Percentiles rank a stretch among this genome's conserved stretches.
Evolutionary conservation across 2,888 invertebrate species (phyloP).

Genomic region (Cheilosia impressa): DNA sequence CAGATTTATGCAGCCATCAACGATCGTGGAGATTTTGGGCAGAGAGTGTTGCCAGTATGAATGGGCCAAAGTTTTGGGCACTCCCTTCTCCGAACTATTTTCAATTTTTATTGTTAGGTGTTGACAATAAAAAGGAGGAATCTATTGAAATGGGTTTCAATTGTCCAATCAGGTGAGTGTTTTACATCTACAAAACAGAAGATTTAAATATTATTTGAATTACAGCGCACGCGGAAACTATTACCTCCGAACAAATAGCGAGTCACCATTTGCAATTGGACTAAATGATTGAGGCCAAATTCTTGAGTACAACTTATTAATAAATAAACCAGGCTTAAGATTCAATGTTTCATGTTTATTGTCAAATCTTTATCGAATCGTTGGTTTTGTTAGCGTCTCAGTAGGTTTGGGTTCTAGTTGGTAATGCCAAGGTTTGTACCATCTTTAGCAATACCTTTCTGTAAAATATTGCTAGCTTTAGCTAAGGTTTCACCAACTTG

Average conservation of each 20-base stretch:
- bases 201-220: not conserved
- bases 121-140: conserved; percentile 20
- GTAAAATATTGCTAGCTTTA: too few species aligned
- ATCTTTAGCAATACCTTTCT: too few species aligned
- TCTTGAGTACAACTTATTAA: not conserved
- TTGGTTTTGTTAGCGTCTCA: too few species aligned
- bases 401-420: too few species aligned
- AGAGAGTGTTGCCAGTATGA: conserved; percentile 47
- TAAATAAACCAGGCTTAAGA: not conserved
- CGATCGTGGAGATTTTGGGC: conserved; percentile 67
- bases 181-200: not conserved
- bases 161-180: conserved; percentile 47
- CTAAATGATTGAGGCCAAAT: not conserved
- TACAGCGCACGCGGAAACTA: conserved; percentile 51
- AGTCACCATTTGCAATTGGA: conserved; percentile 52
- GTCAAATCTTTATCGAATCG: too few species aligned
- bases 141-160: conserved; percentile 59
- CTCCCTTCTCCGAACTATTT: conserved; percentile 30
- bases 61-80: conserved; percentile 42
- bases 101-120: conserved; percentile 20
- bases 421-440: too few species aligned
- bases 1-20: conserved; percentile 66
- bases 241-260: conserved; percentile 52
- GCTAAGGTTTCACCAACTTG: too few species aligned
- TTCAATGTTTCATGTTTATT: too few species aligned